These are phyloP conservation scores for Anadara kagoshimensis DNA, from an alignment of 1,140 invertebrate species.

Conservation along the genomic window DNA sequence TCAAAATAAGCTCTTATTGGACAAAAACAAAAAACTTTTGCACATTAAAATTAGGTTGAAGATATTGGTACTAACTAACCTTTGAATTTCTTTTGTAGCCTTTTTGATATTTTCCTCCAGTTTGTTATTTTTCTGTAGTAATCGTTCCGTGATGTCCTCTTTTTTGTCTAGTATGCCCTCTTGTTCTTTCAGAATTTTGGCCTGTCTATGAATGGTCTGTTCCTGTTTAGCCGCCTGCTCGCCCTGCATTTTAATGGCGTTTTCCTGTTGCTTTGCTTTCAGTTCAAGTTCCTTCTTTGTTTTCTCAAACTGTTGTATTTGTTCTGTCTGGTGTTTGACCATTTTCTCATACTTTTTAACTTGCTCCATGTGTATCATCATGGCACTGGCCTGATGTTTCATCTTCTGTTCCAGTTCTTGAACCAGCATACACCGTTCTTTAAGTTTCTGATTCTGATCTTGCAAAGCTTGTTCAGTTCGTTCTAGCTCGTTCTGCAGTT, in stretches of 20 bases:
- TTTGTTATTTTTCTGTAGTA: slow-evolving; percentile 2
- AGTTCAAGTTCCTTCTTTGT: slow-evolving; percentile 16
- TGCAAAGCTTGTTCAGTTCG: slow-evolving; percentile 34
- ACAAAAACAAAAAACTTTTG: no score
- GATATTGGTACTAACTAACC: slow-evolving; percentile 19
- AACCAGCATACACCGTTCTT: slow-evolving; percentile 35
- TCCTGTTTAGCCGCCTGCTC: slow-evolving; percentile 30
- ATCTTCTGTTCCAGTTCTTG: slow-evolving; percentile 26
- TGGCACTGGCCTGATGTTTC: no score
- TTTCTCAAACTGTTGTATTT: slow-evolving; percentile 1
- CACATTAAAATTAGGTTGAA: no score
- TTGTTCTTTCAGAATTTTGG: slow-evolving; percentile 22
- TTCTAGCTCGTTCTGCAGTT: slow-evolving; percentile 29
- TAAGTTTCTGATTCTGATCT: slow-evolving; percentile 41
- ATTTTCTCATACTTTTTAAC: neutral
- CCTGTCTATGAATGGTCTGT: slow-evolving; percentile 13
- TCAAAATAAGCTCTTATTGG: no score
- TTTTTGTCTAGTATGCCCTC: neutral
- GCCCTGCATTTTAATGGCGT: slow-evolving; percentile 7
- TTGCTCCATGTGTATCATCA: slow-evolving; percentile 4
- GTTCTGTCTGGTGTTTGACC: slow-evolving; percentile 18
- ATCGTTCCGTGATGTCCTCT: slow-evolving; percentile 2
- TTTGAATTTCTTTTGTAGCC: slow-evolving; percentile 43
- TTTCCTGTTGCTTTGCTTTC: slow-evolving; percentile 23
- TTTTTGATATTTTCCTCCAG: slow-evolving; percentile 41